Evolutionary conservation across 2,113 vertebrate species (phyloP).

Genomic region (Narcine bancroftii): DNA sequence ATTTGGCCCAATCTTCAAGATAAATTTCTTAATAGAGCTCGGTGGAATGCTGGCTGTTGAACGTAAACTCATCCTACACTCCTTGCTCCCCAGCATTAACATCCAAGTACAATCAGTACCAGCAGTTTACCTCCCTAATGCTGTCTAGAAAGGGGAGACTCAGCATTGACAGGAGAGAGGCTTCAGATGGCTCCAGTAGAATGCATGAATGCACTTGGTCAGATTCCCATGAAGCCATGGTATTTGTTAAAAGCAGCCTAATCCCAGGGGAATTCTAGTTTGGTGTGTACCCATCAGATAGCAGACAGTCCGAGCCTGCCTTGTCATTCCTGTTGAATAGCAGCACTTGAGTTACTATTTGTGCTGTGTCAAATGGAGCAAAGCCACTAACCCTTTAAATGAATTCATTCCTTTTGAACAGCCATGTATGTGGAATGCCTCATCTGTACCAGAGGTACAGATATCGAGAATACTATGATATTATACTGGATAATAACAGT

Average conservation of each 20-base stretch:
- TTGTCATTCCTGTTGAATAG: background rate
- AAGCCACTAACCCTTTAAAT: background rate
- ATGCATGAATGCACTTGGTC: constrained; percentile 5
- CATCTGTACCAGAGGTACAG: background rate
- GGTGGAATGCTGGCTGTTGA: background rate
- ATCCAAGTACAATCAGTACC: background rate
- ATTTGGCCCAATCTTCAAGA: background rate
- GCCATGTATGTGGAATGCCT: too few relatives aligned
- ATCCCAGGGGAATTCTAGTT: constrained; percentile 9
- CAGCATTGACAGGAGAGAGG: background rate
- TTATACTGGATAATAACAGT: too few relatives aligned
- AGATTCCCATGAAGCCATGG: constrained; percentile 27
- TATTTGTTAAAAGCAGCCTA: constrained; percentile 31
- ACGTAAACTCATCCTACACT: background rate
- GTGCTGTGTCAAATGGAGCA: constrained; percentile 21
- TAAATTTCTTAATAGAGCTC: background rate
- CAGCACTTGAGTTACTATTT: constrained; percentile 1
- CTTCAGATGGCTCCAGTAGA: constrained; percentile 5
- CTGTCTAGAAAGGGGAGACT: background rate
- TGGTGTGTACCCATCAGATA: constrained; percentile 16
- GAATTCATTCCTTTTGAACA: background rate
- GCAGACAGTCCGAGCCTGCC: constrained; percentile 11
- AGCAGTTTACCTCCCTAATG: background rate
- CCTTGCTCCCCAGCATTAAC: background rate
- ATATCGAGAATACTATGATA: background rate